phyloP scores from a whole-genome alignment of 2,888 invertebrate genomes.

The Cephus nigrinus region DNA sequence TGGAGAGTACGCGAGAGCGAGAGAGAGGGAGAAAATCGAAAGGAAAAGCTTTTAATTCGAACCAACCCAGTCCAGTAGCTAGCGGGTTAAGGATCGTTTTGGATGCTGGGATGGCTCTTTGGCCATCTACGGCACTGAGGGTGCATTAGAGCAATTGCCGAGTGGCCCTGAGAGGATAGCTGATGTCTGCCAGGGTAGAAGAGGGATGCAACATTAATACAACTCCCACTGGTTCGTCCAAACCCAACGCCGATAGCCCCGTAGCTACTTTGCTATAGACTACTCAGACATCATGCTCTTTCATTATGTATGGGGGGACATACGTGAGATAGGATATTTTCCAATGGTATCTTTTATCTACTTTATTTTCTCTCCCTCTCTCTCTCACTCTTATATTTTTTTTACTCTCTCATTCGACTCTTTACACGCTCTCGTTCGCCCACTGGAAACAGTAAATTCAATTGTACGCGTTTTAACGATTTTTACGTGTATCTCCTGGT shows the following conservation, averaged over 20 bases:
- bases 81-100: background rate
- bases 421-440: background rate
- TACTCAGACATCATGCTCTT: slow-evolving; percentile 42
- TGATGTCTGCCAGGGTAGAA: slow-evolving; percentile 38
- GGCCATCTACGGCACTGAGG: slow-evolving; percentile 35
- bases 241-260: slow-evolving; percentile 27
- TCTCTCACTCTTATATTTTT: background rate
- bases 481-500: background rate
- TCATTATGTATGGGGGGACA: slow-evolving; percentile 39
- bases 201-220: slow-evolving; percentile 50
- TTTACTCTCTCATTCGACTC: background rate
- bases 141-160: slow-evolving; percentile 52
- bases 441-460: background rate
- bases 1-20: background rate
- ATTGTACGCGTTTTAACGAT: background rate
- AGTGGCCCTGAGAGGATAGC: slow-evolving; percentile 49
- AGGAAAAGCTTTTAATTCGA: background rate
- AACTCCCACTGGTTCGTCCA: slow-evolving; percentile 35
- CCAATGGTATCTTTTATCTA: background rate
- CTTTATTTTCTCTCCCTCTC: background rate
- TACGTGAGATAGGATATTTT: background rate
- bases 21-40: background rate
- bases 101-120: background rate
- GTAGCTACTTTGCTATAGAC: slow-evolving; percentile 25
- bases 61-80: background rate